These are phyloP conservation scores for Taenaris catops DNA, from an alignment of 2,888 invertebrate species.

Conservation along the genomic window DNA sequence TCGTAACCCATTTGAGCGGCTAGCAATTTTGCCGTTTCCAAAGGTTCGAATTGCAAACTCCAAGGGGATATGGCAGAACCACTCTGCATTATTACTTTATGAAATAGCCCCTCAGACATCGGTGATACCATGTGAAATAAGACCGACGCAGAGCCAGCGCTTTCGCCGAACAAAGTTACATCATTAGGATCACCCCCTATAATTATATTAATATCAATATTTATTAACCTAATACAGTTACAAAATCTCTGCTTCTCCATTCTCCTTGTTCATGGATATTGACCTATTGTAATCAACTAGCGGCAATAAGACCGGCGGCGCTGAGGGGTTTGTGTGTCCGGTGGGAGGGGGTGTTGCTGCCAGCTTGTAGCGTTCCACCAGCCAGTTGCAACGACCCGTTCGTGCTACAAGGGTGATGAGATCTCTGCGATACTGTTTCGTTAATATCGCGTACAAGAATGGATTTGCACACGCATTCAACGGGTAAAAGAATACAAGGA, in stretches of 20 bases:
- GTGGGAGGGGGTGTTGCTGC: constrained; percentile 64
- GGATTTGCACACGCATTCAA: constrained; percentile 96
- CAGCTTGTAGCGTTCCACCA: constrained; percentile 58
- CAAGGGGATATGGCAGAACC: constrained; percentile 62
- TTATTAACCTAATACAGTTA: constrained; percentile 38
- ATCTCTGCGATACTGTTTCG: constrained; percentile 91
- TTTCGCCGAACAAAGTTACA: constrained; percentile 64
- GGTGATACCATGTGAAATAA: constrained; percentile 57
- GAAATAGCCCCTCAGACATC: constrained; percentile 56
- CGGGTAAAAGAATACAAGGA: constrained; percentile 94
- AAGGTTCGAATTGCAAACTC: constrained; percentile 58
- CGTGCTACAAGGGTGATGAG: constrained; percentile 83
- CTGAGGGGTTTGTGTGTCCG: constrained; percentile 61
- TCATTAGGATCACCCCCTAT: constrained; percentile 56
- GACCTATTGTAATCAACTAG: constrained; percentile 56
- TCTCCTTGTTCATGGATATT: constrained; percentile 51
- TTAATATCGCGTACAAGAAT: constrained; percentile 94
- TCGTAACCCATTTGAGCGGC: constrained; percentile 45
- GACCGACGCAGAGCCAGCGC: constrained; percentile 64
- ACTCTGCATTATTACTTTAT: constrained; percentile 63
- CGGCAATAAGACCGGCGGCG: constrained; percentile 50
- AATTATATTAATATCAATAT: constrained; percentile 43
- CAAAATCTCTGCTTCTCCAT: constrained; percentile 46
- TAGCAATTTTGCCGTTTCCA: constrained; percentile 44
- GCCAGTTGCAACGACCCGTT: constrained; percentile 72